These are phyloP conservation scores for Actinernus sp. DNA, from an alignment of 92 coral and sea anemone species.

Conservation along the genomic window DNA sequence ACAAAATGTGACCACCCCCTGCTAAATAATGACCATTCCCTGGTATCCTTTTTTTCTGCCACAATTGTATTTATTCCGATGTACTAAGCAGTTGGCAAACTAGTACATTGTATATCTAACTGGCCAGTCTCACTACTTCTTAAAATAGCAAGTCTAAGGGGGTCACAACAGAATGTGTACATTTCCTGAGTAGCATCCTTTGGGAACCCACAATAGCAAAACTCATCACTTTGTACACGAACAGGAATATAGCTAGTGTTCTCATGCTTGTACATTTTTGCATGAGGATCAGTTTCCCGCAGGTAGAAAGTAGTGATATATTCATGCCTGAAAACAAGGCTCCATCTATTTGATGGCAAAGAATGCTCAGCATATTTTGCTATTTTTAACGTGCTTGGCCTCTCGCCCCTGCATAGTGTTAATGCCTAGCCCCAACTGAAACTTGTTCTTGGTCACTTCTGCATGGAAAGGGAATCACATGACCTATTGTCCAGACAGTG, in stretches of 20 bases:
- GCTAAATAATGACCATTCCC: too few species aligned
- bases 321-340: conserved; percentile 63
- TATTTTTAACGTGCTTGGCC: conserved; percentile 61
- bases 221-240: conserved; percentile 6
- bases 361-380: conserved; percentile 65
- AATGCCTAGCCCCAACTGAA: conserved; percentile 48
- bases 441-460: conserved; percentile 25
- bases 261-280: conserved; percentile 6
- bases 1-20: too few species aligned
- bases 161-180: conserved; percentile 31
- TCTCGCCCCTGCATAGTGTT: conserved; percentile 78
- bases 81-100: too few species aligned
- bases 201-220: conserved; percentile 64
- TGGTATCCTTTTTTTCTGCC: too few species aligned
- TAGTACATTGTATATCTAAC: too few species aligned
- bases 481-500: conserved; percentile 67
- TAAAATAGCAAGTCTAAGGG: conserved; percentile 21
- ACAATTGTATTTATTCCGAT: too few species aligned
- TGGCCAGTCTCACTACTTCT: conserved; percentile 36
- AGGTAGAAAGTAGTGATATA: conserved; percentile 60
- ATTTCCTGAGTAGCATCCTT: conserved; percentile 27
- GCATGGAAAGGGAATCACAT: conserved; percentile 68
- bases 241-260: conserved; percentile 53
- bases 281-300: conserved; percentile 53
- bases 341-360: conserved; percentile 60